phyloP scores from a whole-genome alignment of 2,888 invertebrate genomes.

The Cantharis nigra region DNA sequence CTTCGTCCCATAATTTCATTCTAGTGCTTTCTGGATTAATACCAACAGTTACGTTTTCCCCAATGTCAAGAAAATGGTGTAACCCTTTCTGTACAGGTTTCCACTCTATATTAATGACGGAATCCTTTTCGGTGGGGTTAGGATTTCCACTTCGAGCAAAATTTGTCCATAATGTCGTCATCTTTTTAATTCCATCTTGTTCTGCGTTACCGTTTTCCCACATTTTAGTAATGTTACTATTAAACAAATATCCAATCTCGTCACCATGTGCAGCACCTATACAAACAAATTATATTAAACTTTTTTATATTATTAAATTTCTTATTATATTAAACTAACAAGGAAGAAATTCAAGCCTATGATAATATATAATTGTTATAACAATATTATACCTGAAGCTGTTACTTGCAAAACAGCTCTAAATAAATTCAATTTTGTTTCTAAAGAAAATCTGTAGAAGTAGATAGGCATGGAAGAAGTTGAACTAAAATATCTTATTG shows the following conservation, averaged over 20 bases:
- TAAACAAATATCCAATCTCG: conserved; percentile 45
- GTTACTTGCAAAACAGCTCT: conserved; percentile 30
- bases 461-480: conserved; percentile 34
- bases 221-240: conserved; percentile 27
- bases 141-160: conserved; percentile 44
- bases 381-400: neutral
- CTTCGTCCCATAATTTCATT: conserved; percentile 36
- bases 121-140: conserved; percentile 26
- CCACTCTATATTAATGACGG: conserved; percentile 36
- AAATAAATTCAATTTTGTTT: conserved; percentile 31
- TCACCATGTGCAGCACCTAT: conserved; percentile 43
- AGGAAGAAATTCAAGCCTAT: neutral
- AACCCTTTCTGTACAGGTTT: conserved; percentile 36
- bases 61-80: conserved; percentile 44
- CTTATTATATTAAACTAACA: no score
- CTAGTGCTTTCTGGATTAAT: conserved; percentile 40
- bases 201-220: conserved; percentile 32
- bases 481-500: conserved; percentile 27
- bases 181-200: conserved; percentile 33
- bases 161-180: conserved; percentile 42
- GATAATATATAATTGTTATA: no score
- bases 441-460: conserved; percentile 38
- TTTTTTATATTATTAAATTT: neutral
- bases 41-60: conserved; percentile 35
- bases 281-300: neutral